These are phyloP conservation scores for Tetragonula clypearis DNA, from an alignment of 1,140 invertebrate species.

Conservation along the genomic window DNA sequence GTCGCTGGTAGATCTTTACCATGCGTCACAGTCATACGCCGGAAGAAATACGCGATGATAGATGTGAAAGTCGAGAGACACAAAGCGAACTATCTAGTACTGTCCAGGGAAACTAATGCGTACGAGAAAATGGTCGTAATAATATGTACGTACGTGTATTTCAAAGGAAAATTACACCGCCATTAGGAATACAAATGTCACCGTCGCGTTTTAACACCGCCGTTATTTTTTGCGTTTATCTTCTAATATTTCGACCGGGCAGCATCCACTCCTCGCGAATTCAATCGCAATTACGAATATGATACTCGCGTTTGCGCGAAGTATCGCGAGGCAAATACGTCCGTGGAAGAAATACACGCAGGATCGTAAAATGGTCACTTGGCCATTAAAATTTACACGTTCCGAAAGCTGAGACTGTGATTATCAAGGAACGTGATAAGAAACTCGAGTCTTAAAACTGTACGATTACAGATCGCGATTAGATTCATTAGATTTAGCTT, in stretches of 20 bases:
- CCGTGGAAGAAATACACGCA: neutral
- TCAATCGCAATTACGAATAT: neutral
- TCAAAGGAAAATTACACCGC: slow-evolving; percentile 36
- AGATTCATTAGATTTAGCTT: neutral
- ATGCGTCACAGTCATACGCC: slow-evolving; percentile 2
- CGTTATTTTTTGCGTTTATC: neutral
- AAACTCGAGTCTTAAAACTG: neutral
- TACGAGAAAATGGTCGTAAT: slow-evolving; percentile 43
- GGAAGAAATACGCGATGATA: slow-evolving; percentile 43
- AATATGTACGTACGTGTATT: slow-evolving; percentile 43
- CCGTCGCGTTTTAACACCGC: neutral
- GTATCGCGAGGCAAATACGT: neutral
- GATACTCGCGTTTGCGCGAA: neutral
- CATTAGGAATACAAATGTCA: slow-evolving; percentile 26
- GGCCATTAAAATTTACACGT: neutral
- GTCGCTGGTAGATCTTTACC: slow-evolving; percentile 21
- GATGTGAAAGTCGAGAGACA: slow-evolving; percentile 48
- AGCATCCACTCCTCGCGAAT: too few relatives aligned
- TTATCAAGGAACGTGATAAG: neutral
- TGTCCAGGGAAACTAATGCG: slow-evolving; percentile 37
- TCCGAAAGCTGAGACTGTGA: neutral
- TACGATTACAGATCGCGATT: neutral
- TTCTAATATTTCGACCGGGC: neutral
- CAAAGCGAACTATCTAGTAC: slow-evolving; percentile 28
- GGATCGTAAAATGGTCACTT: too few relatives aligned